Conservation (phyloP, 1,140 invertebrate species). For the Lucilia cuprina region DNA sequence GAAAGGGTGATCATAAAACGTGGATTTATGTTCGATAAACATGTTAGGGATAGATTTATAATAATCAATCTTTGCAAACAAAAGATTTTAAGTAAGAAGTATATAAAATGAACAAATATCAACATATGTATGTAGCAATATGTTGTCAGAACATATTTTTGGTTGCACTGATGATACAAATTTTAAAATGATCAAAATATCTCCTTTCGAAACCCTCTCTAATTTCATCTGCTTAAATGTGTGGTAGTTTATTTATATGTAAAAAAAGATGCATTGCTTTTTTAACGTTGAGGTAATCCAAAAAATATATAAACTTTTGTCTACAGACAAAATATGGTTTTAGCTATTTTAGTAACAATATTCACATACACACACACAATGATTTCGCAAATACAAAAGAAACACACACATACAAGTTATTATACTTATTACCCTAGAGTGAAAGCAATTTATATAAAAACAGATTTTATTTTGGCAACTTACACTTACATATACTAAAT, state of each 20-base stretch:
- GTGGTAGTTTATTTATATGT: not conserved
- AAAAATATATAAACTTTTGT: not conserved
- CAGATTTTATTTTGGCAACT: constrained; percentile 24
- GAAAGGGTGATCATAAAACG: not conserved
- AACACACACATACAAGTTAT: not conserved
- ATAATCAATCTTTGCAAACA: too few relatives aligned
- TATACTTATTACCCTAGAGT: constrained; percentile 15
- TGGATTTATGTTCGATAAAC: too few relatives aligned
- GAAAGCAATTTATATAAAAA: constrained; percentile 16
- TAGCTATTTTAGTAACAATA: not conserved
- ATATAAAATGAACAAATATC: too few relatives aligned
- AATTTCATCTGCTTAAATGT: not conserved
- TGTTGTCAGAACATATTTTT: too few relatives aligned
- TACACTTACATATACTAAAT: not conserved
- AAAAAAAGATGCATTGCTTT: not conserved
- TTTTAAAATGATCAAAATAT: not conserved
- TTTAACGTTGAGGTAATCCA: not conserved
- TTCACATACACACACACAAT: not conserved
- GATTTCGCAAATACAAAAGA: not conserved
- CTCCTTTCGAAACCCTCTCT: not conserved
- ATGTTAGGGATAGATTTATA: too few relatives aligned
- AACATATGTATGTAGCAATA: too few relatives aligned
- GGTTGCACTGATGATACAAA: too few relatives aligned
- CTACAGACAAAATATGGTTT: not conserved
- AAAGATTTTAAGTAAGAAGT: too few relatives aligned